Conservation (phyloP, 2,888 invertebrate genomes). For the Ypsolopha scabrella region DNA sequence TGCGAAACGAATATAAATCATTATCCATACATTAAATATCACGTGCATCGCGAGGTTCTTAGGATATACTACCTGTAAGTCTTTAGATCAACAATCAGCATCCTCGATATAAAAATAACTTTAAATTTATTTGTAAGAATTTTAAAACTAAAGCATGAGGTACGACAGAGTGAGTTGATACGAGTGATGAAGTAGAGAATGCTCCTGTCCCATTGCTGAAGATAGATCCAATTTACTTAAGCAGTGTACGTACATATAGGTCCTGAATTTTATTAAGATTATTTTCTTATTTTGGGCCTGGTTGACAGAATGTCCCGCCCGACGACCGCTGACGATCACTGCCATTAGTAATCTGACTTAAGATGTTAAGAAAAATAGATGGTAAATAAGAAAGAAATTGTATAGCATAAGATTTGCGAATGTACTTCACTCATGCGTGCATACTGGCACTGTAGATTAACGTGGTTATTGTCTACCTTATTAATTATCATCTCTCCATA, state of each 20-base stretch:
- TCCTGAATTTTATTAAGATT: slow-evolving; percentile 30
- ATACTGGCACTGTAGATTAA: too few species aligned
- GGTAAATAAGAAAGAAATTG: slow-evolving; percentile 22
- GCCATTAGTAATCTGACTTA: slow-evolving; percentile 51
- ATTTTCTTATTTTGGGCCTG: slow-evolving; percentile 35
- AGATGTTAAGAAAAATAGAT: slow-evolving; percentile 28
- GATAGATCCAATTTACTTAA: neutral
- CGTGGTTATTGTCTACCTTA: too few species aligned
- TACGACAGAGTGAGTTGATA: neutral
- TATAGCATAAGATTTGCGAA: neutral
- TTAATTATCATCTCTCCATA: slow-evolving; percentile 1
- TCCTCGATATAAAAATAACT: neutral
- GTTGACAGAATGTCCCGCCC: slow-evolving; percentile 45
- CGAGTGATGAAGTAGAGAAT: neutral
- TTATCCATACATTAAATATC: too few species aligned
- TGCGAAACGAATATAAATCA: too few species aligned
- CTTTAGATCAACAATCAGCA: too few species aligned
- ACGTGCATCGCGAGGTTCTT: too few species aligned
- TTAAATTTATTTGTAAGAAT: neutral
- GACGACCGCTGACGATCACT: slow-evolving; percentile 57
- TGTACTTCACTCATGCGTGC: too few species aligned
- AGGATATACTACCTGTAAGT: too few species aligned
- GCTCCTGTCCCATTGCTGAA: slow-evolving; percentile 14
- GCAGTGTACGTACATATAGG: neutral
- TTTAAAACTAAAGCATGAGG: neutral